Percentiles rank a stretch among this genome's conserved stretches.
Evolutionary conservation across 1,140 invertebrate genomes (phyloP).

Genomic region (Zaprionus kolodkinae): DNA sequence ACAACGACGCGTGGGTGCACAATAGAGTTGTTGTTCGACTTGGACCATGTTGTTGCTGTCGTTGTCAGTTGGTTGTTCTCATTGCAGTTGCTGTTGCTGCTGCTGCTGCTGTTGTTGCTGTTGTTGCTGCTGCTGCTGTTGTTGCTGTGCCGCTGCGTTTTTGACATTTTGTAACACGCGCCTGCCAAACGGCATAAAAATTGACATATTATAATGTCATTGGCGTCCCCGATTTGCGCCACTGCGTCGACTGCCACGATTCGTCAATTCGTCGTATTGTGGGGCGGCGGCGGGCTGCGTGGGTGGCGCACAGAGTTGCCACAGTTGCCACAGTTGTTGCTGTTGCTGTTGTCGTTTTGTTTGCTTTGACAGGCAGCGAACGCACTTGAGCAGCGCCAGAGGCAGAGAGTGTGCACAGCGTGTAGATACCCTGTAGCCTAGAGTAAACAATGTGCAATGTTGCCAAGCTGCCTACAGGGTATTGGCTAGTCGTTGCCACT

Average conservation of each 20-base stretch:
- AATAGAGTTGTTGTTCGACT: constrained; percentile 73
- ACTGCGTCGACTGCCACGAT: constrained; percentile 69
- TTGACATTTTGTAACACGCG: constrained; percentile 81
- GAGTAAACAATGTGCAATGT: not conserved
- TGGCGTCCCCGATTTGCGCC: constrained; percentile 80
- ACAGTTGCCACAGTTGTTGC: constrained; percentile 8
- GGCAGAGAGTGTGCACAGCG: constrained; percentile 1
- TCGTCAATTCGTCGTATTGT: constrained; percentile 53
- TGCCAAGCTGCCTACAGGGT: not conserved
- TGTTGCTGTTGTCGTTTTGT: constrained; percentile 60
- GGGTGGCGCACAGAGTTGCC: constrained; percentile 52
- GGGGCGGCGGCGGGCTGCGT: constrained; percentile 53
- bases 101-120: constrained; percentile 26
- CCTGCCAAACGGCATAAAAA: constrained; percentile 81
- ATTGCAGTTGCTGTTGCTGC: constrained; percentile 19
- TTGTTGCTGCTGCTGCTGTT: constrained; percentile 11
- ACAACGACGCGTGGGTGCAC: constrained; percentile 66
- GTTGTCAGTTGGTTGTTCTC: constrained; percentile 26
- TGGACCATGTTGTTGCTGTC: constrained; percentile 31
- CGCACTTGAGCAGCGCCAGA: constrained; percentile 37
- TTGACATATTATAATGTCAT: constrained; percentile 83
- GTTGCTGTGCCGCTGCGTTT: constrained; percentile 60
- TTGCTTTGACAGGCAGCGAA: constrained; percentile 53
- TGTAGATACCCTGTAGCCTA: not conserved
- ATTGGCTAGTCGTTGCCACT: not conserved